phyloP scores from a whole-genome alignment of 92 coral and sea anemone genomes.

The Phymanthus crucifer region DNA sequence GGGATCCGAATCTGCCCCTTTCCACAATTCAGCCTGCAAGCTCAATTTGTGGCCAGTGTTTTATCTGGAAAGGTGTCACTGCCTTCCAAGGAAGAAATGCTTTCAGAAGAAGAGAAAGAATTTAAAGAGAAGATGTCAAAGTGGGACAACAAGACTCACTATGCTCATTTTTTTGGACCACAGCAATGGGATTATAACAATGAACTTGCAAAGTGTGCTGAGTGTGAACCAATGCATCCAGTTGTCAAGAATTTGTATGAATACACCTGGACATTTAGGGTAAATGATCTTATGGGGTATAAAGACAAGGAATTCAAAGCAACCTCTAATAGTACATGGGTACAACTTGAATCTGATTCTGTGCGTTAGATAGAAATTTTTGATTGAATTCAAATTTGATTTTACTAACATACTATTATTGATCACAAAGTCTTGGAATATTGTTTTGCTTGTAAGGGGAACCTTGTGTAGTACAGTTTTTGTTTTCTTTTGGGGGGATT shows the following conservation, averaged over 20 bases:
- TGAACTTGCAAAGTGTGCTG: slow-evolving; percentile 62
- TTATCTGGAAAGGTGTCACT: slow-evolving; percentile 52
- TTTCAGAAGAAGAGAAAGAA: slow-evolving; percentile 61
- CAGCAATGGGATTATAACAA: slow-evolving; percentile 66
- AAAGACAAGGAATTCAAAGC: slow-evolving; percentile 41
- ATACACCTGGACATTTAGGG: slow-evolving; percentile 21
- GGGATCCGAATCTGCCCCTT: slow-evolving; percentile 67
- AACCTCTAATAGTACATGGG: slow-evolving; percentile 40
- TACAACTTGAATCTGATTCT: background rate
- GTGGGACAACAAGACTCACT: slow-evolving; percentile 49
- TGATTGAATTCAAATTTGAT: background rate
- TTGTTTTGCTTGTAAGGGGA: too few species aligned
- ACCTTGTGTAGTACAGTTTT: too few species aligned
- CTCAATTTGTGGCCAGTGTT: slow-evolving; percentile 58
- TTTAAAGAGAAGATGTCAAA: slow-evolving; percentile 48
- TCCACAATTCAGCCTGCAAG: slow-evolving; percentile 78
- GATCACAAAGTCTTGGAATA: too few species aligned
- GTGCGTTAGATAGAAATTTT: background rate
- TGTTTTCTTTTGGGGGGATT: too few species aligned
- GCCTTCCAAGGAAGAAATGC: slow-evolving; percentile 73
- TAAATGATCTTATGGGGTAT: slow-evolving; percentile 43
- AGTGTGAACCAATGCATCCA: slow-evolving; percentile 41
- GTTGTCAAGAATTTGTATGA: slow-evolving; percentile 51
- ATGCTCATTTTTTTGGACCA: slow-evolving; percentile 70
- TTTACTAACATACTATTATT: too few species aligned